Conservation (phyloP, 2,888 invertebrate species). For the Caprella mutica region DNA sequence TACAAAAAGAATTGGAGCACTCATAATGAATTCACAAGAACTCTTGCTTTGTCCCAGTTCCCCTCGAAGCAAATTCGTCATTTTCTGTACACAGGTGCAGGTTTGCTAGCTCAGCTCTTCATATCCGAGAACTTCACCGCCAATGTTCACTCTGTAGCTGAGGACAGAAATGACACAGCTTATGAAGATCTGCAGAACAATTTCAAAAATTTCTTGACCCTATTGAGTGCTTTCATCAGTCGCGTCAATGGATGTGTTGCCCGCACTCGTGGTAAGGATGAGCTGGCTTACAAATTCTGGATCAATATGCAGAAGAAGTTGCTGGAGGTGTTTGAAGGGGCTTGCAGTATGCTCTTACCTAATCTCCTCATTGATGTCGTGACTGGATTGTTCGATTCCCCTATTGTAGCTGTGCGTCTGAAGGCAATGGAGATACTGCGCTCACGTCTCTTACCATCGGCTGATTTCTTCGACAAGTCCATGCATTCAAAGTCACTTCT, state of each 20-base stretch:
- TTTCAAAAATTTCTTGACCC: no score
- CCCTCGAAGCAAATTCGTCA: slow-evolving; percentile 13
- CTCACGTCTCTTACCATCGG: slow-evolving; percentile 21
- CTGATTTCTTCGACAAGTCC: slow-evolving; percentile 19
- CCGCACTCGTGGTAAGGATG: not conserved
- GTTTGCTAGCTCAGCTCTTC: slow-evolving; percentile 17
- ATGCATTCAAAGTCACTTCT: not conserved
- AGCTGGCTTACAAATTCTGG: no score
- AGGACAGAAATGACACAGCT: no score
- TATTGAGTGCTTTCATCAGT: no score
- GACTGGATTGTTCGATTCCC: slow-evolving; percentile 11
- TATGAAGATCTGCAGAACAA: no score
- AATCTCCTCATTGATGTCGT: slow-evolving; percentile 15
- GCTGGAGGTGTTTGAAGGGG: slow-evolving; percentile 21
- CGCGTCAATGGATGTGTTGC: no score
- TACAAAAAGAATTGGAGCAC: slow-evolving; percentile 2
- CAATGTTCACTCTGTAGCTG: no score
- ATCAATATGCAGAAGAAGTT: slow-evolving; percentile 25
- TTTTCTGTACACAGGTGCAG: slow-evolving; percentile 18
- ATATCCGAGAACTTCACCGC: slow-evolving; percentile 22
- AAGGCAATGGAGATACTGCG: slow-evolving; percentile 21
- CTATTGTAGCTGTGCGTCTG: slow-evolving; percentile 12
- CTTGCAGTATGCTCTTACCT: slow-evolving; percentile 21
- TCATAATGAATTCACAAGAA: not conserved
- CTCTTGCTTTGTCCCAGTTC: not conserved